phyloP scores from a whole-genome alignment of 53 echinoderm and acorn worm species.

The Zoroaster sp. region DNA sequence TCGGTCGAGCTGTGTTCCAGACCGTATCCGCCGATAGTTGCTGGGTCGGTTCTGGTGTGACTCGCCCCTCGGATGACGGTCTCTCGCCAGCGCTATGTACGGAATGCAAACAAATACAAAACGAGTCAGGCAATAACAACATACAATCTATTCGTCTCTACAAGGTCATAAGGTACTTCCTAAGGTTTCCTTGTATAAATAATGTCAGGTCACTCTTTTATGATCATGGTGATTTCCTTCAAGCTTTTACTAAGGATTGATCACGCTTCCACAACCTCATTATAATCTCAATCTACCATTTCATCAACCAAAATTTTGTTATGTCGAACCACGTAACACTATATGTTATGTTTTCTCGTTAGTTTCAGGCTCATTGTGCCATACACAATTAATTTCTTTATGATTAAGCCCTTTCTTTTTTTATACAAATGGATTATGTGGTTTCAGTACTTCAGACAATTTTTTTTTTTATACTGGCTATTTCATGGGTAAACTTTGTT shows the following conservation, averaged over 20 bases:
- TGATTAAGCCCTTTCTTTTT: no score
- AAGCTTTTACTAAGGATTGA: background rate
- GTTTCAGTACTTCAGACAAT: no score
- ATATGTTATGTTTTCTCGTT: background rate
- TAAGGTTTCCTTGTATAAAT: background rate
- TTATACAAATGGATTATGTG: no score
- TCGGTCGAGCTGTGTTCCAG: background rate
- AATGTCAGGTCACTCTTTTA: background rate
- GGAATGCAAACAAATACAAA: conserved; percentile 48
- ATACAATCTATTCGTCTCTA: background rate
- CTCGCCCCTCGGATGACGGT: background rate
- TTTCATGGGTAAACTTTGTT: no score
- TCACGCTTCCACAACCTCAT: background rate
- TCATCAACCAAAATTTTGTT: background rate
- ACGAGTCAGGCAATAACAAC: conserved; percentile 38
- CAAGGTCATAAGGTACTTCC: background rate
- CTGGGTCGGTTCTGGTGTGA: background rate
- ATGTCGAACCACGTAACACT: background rate
- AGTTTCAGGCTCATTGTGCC: no score
- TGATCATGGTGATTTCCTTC: background rate
- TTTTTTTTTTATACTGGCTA: no score
- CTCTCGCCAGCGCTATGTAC: conserved; percentile 32
- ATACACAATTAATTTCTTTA: no score
- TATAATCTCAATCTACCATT: background rate
- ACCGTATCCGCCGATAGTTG: background rate